Base-by-base conservation (phyloP, 2,113 vertebrate genomes). In the Oophaga pumilio region DNA sequence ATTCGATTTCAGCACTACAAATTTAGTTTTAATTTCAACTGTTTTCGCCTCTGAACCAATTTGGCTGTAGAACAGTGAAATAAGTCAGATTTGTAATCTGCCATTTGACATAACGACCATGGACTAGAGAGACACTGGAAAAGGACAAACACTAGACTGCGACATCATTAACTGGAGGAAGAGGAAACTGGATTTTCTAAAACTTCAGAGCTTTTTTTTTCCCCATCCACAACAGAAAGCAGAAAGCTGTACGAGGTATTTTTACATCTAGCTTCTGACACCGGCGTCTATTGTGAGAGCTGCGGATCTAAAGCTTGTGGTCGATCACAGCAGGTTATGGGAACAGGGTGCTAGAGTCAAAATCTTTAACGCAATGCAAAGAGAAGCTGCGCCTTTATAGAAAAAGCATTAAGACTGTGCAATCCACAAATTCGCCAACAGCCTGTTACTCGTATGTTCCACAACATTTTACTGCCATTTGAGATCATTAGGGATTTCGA, bases 221-320 rank as follows among this genome's bases (percentile, higher is more conserved):
- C 33, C 33, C 33, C 33, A 50, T 66, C 11, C 3, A 2, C 33
- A 52, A 22, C 1, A 5, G 57, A 69, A 52, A 66, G 24, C 62
- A 52, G 49, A 3, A 69, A 69, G 43, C 49, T 26, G 43, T 76
- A 81, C 0, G 69, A 83, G 64, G 4, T 56, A 73, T 60, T 88
- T 88, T 84, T 74, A 85, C 76, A 73, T 22, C 4, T 79, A 52
- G 59, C 59, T 64, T 13, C 84, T 86, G 84, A 85, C 84, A 77
- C 52, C 57, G 52, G 4, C 8, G 84, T 22, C 57, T 49, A 64
- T 85, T 77, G 43, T 26, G 84, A 64, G 56, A 76, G 56, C 57
- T n/a, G 69, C 83, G 50, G 26, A 57, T 85, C 24, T 57, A 59
- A 24, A 20, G 73, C 57, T 5, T 64, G 53, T 24, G 56, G 56